Percentiles rank a stretch among this genome's conserved stretches.
Conservation (phyloP, 2,888 invertebrate genomes). For the Saturnia pavonia region DNA sequence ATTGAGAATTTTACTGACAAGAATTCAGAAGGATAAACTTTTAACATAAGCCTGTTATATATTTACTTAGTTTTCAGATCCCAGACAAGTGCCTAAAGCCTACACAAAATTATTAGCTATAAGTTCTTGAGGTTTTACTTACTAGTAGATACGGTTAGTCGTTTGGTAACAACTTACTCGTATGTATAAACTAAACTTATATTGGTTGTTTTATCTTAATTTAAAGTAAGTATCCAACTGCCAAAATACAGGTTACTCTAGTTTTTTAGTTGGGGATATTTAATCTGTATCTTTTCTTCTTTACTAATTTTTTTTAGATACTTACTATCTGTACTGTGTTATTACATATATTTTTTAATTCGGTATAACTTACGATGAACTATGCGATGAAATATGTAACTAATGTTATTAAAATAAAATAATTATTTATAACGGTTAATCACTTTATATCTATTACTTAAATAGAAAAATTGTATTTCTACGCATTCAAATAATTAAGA, state of each 20-base stretch:
- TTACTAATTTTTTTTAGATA: too few species aligned
- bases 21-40: slow-evolving; percentile 17
- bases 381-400: background rate
- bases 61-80: slow-evolving; percentile 14
- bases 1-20: slow-evolving; percentile 17
- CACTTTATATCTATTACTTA: background rate
- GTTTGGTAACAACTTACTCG: background rate
- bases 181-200: background rate
- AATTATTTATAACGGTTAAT: background rate
- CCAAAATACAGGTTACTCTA: too few species aligned
- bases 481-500: background rate
- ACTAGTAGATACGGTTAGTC: background rate
- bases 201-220: background rate
- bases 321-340: too few species aligned
- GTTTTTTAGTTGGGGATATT: too few species aligned
- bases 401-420: background rate
- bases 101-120: background rate
- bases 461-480: background rate
- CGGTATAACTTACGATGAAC: too few species aligned
- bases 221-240: background rate
- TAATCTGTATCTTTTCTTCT: too few species aligned
- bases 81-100: slow-evolving; percentile 1
- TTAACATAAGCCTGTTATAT: slow-evolving; percentile 12
- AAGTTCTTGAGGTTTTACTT: background rate
- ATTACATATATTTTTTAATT: too few species aligned